These are phyloP conservation scores for Diorhabda sublineata DNA, from an alignment of 1,140 invertebrate genomes.

Conservation along the genomic window DNA sequence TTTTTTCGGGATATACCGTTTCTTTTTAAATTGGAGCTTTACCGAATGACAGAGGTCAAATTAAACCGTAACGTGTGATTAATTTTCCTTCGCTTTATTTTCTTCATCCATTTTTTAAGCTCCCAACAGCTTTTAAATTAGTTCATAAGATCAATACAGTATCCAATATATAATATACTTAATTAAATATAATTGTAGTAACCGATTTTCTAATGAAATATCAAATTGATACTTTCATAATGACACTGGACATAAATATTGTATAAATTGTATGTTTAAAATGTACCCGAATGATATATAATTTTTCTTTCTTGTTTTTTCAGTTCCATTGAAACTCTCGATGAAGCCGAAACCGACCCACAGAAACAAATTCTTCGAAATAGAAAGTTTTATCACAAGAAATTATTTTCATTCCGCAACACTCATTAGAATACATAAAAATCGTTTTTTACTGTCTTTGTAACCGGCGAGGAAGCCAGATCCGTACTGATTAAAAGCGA, in stretches of 20 bases:
- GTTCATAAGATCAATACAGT: too few relatives aligned
- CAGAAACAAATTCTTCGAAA: background rate
- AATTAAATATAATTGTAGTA: too few relatives aligned
- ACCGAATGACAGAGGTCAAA: constrained; percentile 1
- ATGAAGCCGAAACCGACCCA: background rate
- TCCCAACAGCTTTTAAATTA: background rate
- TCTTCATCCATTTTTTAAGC: background rate
- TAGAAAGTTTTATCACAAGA: background rate
- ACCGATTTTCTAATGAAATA: too few relatives aligned
- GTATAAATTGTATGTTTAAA: too few relatives aligned
- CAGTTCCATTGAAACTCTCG: background rate
- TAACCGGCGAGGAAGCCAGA: background rate
- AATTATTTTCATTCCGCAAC: constrained; percentile 2
- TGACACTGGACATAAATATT: too few relatives aligned
- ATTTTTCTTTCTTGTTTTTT: too few relatives aligned
- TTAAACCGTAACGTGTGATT: background rate
- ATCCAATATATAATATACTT: too few relatives aligned
- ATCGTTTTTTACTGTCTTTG: background rate
- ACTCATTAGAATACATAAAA: constrained; percentile 1
- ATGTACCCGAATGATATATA: too few relatives aligned
- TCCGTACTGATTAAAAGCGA: background rate
- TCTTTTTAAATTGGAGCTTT: background rate
- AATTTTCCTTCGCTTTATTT: background rate
- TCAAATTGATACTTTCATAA: too few relatives aligned
- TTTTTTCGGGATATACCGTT: background rate